These are phyloP conservation scores for Fragum sueziense DNA, from an alignment of 2,888 invertebrate species.

Conservation along the genomic window DNA sequence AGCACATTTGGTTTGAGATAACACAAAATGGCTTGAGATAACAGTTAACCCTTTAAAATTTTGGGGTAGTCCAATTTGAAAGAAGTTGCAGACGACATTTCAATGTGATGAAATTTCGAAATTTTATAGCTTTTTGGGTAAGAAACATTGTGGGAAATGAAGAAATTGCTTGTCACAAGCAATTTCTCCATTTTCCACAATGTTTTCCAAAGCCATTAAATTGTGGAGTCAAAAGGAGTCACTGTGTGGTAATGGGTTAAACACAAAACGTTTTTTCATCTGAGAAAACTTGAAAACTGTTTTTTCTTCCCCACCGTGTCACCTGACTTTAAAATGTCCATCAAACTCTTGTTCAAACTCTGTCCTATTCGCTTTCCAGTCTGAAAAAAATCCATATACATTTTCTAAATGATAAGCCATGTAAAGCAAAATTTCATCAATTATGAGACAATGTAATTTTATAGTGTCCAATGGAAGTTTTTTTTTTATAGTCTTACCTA, in stretches of 20 bases:
- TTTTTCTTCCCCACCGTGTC: conserved; percentile 82
- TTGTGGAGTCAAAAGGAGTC: no score
- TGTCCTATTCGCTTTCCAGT: conserved; percentile 89
- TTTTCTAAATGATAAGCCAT: no score
- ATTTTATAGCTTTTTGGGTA: neutral
- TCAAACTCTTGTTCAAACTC: conserved; percentile 87
- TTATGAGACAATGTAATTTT: no score
- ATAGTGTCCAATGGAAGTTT: no score
- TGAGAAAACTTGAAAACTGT: conserved; percentile 83
- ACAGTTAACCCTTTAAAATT: neutral
- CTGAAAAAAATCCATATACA: conserved; percentile 81
- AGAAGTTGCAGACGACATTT: neutral
- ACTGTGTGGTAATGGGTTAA: no score
- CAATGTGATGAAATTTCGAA: neutral
- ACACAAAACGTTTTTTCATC: conserved; percentile 59
- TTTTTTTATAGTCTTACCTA: no score
- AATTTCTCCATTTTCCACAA: neutral
- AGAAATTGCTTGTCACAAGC: neutral
- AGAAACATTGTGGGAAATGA: neutral
- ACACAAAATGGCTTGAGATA: neutral
- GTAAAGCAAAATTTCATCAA: no score
- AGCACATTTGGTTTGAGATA: neutral
- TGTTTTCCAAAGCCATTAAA: no score
- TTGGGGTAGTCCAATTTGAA: neutral
- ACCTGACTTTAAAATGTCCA: conserved; percentile 87